phyloP scores from a whole-genome alignment of 2,888 invertebrate genomes.

The Sphinx pinastri region DNA sequence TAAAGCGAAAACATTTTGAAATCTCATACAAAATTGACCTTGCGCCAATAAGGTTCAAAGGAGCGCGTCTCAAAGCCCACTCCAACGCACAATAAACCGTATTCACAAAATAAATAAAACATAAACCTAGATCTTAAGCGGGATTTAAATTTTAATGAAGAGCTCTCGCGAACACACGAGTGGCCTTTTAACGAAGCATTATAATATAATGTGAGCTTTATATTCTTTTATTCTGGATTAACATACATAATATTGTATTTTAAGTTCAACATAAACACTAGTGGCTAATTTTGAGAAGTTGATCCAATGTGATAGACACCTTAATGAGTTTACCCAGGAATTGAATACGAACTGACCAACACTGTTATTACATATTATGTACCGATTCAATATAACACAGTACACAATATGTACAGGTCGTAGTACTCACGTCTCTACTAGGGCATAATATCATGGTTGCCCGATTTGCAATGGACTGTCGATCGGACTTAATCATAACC shows the following conservation, averaged over 20 bases:
- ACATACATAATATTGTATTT: not conserved
- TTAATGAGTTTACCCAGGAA: no score
- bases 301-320: no score
- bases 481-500: no score
- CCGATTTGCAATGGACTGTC: no score
- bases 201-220: constrained; percentile 5
- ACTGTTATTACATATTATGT: no score
- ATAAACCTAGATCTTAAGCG: constrained; percentile 1
- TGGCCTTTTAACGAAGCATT: constrained; percentile 5
- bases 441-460: no score
- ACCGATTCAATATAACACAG: no score
- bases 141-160: constrained; percentile 17
- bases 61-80: constrained; percentile 1
- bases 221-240: not conserved
- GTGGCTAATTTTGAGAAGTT: no score
- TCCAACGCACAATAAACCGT: constrained; percentile 14
- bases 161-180: not conserved
- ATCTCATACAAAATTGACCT: constrained; percentile 15
- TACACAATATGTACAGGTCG: no score
- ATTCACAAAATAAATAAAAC: constrained; percentile 5
- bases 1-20: constrained; percentile 4
- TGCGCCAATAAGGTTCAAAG: not conserved
- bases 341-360: no score
- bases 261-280: no score
- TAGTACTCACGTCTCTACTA: no score